Base-by-base conservation (phyloP, 1,140 invertebrate species). In the Branchinecta lynchi region DNA sequence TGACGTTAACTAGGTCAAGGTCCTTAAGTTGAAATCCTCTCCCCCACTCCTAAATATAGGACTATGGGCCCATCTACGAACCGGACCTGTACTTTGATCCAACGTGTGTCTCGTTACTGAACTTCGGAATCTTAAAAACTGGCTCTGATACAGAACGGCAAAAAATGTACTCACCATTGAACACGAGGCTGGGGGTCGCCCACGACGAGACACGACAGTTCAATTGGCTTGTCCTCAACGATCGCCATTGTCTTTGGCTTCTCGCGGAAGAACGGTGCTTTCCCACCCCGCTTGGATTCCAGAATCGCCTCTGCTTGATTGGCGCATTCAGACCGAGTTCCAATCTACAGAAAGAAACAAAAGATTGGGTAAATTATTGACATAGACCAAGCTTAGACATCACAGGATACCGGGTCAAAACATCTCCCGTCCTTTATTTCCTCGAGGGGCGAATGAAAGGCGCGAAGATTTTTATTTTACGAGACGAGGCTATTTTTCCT, bases 141-240 rank as follows among this genome's bases (percentile, higher is more conserved):
- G 68, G 21, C 43, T 51, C n/a, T n/a, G n/a, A n/a, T n/a, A n/a
- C n/a, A n/a, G n/a, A 32, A 32, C 32, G 32, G 32, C 32, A 17
- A 77, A 17, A 77, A 80, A 78, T 76, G 84, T 79, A 89, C 92
- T 79, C 92, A 98, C 95, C 96, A 99, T 73, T 95, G 90, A n/a
- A 98, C 86, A 65, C 83, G 79, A 0, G 95, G 93, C 75, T 87
- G 86, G 0, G 94, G 94, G 75, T 91, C 89, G 0, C 93, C 93
- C 7, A 93, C 88, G 3, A 91, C 90, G 67, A 87, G 86, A 78
- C 92, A 96, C 9, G 85, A 83, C 7, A 97, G 79, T 71, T 89
- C 85, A 0, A 89, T 85, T 10, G 85, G 83, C 74, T 89, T 86
- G 15, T 88, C 89, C 69, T 90, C 86, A 44, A 86, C 82, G 71